Conservation (phyloP, 2,797 vertebrate species). For the Ceryle rudis region DNA sequence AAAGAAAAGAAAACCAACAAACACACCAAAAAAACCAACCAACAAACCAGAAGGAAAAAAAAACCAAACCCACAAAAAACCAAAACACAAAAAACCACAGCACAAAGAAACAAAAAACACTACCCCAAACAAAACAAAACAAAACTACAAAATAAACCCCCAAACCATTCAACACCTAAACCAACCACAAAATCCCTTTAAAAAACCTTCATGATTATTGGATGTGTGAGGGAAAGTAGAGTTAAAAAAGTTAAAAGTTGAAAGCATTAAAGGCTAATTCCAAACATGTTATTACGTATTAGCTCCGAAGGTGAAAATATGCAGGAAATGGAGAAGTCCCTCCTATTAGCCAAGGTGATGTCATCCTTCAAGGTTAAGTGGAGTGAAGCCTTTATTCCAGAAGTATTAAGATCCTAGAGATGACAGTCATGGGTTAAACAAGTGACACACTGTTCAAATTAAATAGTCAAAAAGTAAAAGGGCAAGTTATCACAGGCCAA, state of each 20-base stretch:
- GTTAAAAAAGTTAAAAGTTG: too few relatives aligned
- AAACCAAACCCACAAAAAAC: too few relatives aligned
- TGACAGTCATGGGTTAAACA: not conserved
- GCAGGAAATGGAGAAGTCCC: slow-evolving; percentile 68
- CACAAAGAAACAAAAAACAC: too few relatives aligned
- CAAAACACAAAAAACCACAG: too few relatives aligned
- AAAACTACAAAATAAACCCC: too few relatives aligned
- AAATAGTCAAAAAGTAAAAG: not conserved
- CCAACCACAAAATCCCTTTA: not conserved
- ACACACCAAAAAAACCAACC: too few relatives aligned
- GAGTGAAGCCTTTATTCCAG: slow-evolving; percentile 58
- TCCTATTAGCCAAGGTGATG: slow-evolving; percentile 18
- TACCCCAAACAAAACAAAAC: too few relatives aligned
- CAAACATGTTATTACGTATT: slow-evolving; percentile 45
- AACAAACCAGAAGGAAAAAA: too few relatives aligned
- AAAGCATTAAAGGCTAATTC: not conserved
- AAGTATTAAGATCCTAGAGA: slow-evolving; percentile 19
- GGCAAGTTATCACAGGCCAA: not conserved
- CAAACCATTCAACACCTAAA: not conserved
- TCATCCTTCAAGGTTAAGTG: slow-evolving; percentile 57
- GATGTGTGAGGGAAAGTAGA: not conserved
- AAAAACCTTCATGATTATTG: not conserved
- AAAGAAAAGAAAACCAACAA: too few relatives aligned
- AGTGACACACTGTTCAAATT: not conserved
- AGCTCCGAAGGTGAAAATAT: slow-evolving; percentile 57